phyloP scores from a whole-genome alignment of 2,113 vertebrate genomes.

The Leucopternis melanops region DNA sequence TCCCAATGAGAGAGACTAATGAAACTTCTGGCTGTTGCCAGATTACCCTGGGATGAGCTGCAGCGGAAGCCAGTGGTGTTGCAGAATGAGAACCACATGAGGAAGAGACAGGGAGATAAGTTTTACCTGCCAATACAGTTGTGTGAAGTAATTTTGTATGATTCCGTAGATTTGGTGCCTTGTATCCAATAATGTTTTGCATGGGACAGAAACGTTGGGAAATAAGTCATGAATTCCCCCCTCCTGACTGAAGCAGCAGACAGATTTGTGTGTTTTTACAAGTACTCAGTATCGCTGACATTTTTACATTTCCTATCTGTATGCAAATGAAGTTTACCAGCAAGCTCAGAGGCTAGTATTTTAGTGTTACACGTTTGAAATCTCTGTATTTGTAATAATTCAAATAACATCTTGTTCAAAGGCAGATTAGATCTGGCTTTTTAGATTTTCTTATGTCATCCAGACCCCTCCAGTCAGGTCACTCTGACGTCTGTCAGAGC shows the following conservation, averaged over 20 bases:
- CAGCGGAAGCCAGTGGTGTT: background rate
- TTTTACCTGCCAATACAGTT: conserved; percentile 38
- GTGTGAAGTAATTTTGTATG: conserved; percentile 58
- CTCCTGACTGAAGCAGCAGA: conserved; percentile 4
- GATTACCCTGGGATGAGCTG: background rate
- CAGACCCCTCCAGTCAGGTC: background rate
- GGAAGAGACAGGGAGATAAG: background rate
- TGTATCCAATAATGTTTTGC: conserved; percentile 53
- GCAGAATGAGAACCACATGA: background rate
- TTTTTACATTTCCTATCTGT: background rate
- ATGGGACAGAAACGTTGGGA: conserved; percentile 42
- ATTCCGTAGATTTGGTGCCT: conserved; percentile 70
- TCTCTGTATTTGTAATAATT: conserved; percentile 11
- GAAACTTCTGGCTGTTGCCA: background rate
- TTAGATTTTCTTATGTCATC: background rate
- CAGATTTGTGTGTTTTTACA: conserved; percentile 25
- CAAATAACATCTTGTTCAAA: background rate
- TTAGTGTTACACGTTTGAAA: background rate
- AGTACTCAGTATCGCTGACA: background rate
- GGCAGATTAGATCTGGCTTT: background rate
- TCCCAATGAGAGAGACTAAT: background rate
- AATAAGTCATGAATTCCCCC: background rate
- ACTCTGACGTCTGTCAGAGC: background rate
- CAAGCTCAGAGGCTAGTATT: conserved; percentile 15
- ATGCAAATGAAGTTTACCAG: conserved; percentile 36